phyloP scores from a whole-genome alignment of 2,888 invertebrate species.

The Drosophila emarginata region DNA sequence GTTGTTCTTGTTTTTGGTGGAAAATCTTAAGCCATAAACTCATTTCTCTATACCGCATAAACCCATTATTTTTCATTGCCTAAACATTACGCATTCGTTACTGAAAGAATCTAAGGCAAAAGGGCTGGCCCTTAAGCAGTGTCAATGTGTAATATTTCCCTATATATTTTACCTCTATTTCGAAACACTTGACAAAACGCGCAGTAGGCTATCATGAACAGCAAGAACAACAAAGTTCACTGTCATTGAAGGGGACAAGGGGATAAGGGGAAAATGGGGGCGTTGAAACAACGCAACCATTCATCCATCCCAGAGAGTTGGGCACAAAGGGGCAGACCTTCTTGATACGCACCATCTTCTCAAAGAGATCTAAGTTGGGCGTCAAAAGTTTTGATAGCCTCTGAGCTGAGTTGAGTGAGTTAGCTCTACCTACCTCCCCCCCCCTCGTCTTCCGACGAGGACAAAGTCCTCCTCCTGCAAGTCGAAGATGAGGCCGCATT shows the following conservation, averaged over 20 bases:
- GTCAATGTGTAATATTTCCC: neutral
- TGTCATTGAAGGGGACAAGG: conserved; percentile 49
- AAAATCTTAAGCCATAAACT: neutral
- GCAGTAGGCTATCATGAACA: conserved; percentile 58
- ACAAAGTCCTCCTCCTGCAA: too few relatives aligned
- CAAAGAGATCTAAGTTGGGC: conserved; percentile 54
- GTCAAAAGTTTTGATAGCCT: conserved; percentile 76
- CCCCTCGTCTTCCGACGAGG: too few relatives aligned
- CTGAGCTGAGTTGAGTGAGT: conserved; percentile 56
- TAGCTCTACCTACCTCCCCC: conserved; percentile 21
- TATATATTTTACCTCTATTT: conserved; percentile 32
- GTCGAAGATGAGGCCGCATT: conserved; percentile 43
- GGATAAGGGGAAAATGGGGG: neutral
- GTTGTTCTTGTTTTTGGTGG: conserved; percentile 12
- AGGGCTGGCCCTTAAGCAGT: conserved; percentile 32
- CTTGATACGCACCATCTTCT: neutral
- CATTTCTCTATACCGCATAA: too few relatives aligned
- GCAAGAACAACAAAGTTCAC: conserved; percentile 37
- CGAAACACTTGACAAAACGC: conserved; percentile 29
- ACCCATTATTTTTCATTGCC: too few relatives aligned
- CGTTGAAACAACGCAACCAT: too few relatives aligned
- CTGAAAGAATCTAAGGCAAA: conserved; percentile 4
- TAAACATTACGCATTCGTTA: too few relatives aligned
- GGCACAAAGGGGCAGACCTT: conserved; percentile 2
- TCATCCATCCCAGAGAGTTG: neutral